Evolutionary conservation across 2,797 vertebrate genomes (phyloP), one percentile per base, ranked within the genome.

Genomic region (Crenuchus spilurus): DNA sequence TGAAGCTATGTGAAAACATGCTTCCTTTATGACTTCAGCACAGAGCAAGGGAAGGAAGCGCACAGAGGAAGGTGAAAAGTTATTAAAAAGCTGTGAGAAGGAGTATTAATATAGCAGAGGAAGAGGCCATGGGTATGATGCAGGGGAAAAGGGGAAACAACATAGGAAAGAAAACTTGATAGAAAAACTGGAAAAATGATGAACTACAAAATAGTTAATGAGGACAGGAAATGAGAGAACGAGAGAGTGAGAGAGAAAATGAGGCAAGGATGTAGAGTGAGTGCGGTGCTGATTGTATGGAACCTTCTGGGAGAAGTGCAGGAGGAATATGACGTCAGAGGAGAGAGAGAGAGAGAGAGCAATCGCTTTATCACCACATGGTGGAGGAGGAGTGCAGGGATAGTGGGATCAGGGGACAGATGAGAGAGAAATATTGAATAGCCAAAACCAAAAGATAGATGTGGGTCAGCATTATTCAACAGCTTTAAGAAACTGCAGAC

Each of bases 401-500:
- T 42, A 64, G 39, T 54, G 37, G 11, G 54, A 72, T 58, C 28
- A 28, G 37, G 35, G 20, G 41, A 63, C 22, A 71, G 52, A 63
- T 22, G 60, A 44, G 28, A 58, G 24, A 79, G 64, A 70, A 84
- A 28, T 73, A 37, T 16, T n/a, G 74, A 67, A 76, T 78, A 39
- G 2, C 11, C 31, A 60, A 9, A 10, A 58, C n/a, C 60, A 26
- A 71, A 66, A 3, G 4, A 20, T 37, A 79, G 62, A 76, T 85
- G 78, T 80, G 82, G 80, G 37, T 71, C 33, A 72, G 70, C 68
- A 74, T 89, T 87, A 88, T 70, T 83, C 79, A 87, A 88, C 69
- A 76, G 66, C 66, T 80, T 16, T 70, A 75, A 30, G 62, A 81
- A 74, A 73, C 57, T 49, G 54, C 68, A 69, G 75, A 67, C 61